Evolutionary conservation across 2,113 vertebrate genomes (phyloP), one percentile per base, ranked within the genome.

Genomic region (Xyrauchen texanus): DNA sequence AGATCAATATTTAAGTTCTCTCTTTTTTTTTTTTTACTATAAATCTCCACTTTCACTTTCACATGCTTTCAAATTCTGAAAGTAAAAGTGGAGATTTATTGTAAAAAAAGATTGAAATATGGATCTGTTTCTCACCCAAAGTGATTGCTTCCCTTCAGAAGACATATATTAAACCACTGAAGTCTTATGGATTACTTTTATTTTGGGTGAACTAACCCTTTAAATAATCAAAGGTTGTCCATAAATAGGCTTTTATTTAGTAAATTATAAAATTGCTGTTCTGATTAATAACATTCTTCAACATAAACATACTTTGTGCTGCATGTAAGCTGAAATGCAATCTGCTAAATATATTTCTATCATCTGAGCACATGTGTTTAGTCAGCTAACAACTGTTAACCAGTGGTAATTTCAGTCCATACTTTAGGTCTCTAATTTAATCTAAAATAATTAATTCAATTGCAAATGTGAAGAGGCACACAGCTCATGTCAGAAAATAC

Each of bases 361-460:
- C 82, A 83, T 76, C 80, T 81, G 77, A 84, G 80, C 82, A 75
- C 73, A 84, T 58, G 57, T 58, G 49, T 7, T 44, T 53, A 42
- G 45, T 68, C 16, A 68, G 46, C 42, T 67, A 60, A 78, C 64
- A 65, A 34, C 21, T 64, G 51, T 58, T 16, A 51, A 72, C 52
- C 63, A 2, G 8, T 45, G 62, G 11, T 46, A 16, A 13, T 45
- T 72, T 82, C 53, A 81, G 21, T 44, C 42, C 16, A 5, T 8
- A 12, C 42, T 70, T 8, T 16, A 4, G 15, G 9, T 13, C 51
- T n/a, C 69, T 78, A 10, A 76, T 70, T 8, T 1, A 47, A 21
- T 44, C 65, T 58, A 72, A 58, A 49, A 77, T 44, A 60, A 52
- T 44, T 3, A 34, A 34, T 16, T 57, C 53, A 16, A 15, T 6